Conservation (phyloP, 2,113 vertebrate genomes). For the Upupa epops region DNA sequence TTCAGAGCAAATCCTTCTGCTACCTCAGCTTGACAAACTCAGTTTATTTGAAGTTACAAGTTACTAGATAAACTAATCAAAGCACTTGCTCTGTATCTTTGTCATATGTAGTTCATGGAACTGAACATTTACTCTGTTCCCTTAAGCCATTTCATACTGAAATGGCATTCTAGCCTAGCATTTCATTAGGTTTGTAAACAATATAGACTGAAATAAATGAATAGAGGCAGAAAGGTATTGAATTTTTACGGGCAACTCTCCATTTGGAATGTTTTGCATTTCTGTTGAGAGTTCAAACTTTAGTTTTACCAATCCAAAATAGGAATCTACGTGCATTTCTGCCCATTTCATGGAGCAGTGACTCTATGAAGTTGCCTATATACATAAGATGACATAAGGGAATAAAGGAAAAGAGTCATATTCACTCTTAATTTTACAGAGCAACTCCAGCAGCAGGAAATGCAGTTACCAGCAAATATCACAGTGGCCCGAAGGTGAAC, state of each 20-base stretch:
- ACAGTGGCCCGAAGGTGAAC: constrained; percentile 61
- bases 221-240: constrained; percentile 33
- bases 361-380: constrained; percentile 39
- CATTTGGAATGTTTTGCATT: not conserved
- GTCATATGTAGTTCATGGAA: constrained; percentile 10
- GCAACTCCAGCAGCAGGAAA: constrained; percentile 34
- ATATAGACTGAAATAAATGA: constrained; percentile 23
- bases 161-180: constrained; percentile 9
- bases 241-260: constrained; percentile 15
- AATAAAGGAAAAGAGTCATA: constrained; percentile 33
- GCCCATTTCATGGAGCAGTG: constrained; percentile 44
- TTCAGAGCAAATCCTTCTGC: not conserved
- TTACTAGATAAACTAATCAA: constrained; percentile 26
- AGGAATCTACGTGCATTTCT: constrained; percentile 4
- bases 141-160: constrained; percentile 30
- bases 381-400: constrained; percentile 44
- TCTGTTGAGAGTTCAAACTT: constrained; percentile 50
- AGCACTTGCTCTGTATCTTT: not conserved
- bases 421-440: constrained; percentile 61
- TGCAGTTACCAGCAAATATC: constrained; percentile 58
- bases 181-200: constrained; percentile 53
- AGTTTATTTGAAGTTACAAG: constrained; percentile 14
- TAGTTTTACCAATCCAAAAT: constrained; percentile 33
- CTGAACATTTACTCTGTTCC: not conserved
- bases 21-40: not conserved